A percentile compares a stretch with the other conserved stretches of the same genome.
These are phyloP conservation scores for Cataglyphis livida DNA, from an alignment of 2,888 invertebrate species.

Conservation along the genomic window DNA sequence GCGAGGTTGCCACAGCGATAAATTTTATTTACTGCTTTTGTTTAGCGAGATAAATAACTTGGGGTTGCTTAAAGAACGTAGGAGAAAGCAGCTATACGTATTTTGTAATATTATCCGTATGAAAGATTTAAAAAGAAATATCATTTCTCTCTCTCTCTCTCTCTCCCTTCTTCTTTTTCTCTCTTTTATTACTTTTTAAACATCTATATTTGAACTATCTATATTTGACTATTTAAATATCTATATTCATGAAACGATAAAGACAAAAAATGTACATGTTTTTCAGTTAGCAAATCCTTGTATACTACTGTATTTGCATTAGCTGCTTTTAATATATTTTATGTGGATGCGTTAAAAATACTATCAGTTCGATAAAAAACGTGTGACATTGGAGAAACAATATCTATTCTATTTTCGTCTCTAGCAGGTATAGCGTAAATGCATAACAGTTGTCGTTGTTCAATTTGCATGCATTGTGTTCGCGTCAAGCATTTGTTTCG, in stretches of 20 bases:
- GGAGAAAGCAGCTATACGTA: not conserved
- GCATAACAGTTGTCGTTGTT: constrained; percentile 11
- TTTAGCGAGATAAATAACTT: constrained; percentile 25
- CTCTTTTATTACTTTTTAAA: not conserved
- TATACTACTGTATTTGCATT: not conserved
- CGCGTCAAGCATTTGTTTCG: constrained; percentile 28
- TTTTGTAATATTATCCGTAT: constrained; percentile 20
- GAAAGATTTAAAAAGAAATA: constrained; percentile 7
- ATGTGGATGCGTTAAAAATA: not conserved
- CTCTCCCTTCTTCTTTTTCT: too few relatives aligned
- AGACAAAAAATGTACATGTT: not conserved
- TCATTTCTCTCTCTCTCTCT: too few relatives aligned
- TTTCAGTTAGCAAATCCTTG: not conserved
- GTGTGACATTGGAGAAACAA: not conserved
- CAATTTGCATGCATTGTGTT: not conserved
- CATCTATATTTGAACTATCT: not conserved
- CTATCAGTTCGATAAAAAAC: not conserved
- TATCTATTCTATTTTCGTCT: constrained; percentile 4
- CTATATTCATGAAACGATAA: not conserved
- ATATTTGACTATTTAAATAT: not conserved
- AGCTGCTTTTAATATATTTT: not conserved
- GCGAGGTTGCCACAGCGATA: constrained; percentile 16
- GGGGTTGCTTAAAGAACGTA: constrained; percentile 5
- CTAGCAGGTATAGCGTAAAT: not conserved
- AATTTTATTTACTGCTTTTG: constrained; percentile 38